These are phyloP conservation scores for Megastigmus dorsalis DNA, from an alignment of 2,888 invertebrate genomes.

Conservation along the genomic window DNA sequence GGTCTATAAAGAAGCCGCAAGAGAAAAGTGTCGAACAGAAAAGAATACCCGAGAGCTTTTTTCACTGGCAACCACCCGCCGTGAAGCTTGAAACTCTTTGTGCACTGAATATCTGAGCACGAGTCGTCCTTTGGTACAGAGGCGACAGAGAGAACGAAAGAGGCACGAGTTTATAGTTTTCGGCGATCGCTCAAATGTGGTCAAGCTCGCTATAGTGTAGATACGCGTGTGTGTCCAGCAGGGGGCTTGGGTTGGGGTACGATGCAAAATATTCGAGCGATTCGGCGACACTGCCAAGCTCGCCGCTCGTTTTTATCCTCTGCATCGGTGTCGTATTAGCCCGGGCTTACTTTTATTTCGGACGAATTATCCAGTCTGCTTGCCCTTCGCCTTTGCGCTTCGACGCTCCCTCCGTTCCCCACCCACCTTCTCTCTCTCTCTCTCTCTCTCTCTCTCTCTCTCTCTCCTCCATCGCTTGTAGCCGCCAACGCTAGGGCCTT, in stretches of 20 bases:
- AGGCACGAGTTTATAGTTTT: conserved; percentile 5
- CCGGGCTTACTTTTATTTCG: conserved; percentile 71
- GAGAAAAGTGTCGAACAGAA: too few species aligned
- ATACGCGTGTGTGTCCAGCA: too few species aligned
- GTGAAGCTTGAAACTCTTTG: too few species aligned
- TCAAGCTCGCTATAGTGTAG: too few species aligned
- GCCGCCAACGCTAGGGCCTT: too few species aligned
- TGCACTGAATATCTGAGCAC: background rate
- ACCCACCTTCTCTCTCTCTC: background rate
- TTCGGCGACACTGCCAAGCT: conserved; percentile 70
- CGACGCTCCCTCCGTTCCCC: background rate
- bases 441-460: conserved; percentile 38
- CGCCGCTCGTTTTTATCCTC: conserved; percentile 65
- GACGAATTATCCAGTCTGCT: conserved; percentile 65
- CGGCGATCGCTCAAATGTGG: background rate
- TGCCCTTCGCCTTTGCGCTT: conserved; percentile 10
- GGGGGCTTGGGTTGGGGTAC: too few species aligned
- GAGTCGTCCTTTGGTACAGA: background rate
- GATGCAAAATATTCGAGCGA: conserved; percentile 64
- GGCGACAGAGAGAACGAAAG: background rate
- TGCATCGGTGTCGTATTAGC: conserved; percentile 65
- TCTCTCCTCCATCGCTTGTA: conserved; percentile 49
- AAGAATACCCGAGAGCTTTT: too few species aligned
- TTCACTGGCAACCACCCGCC: too few species aligned
- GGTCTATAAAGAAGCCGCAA: too few species aligned